phyloP scores from a whole-genome alignment of 2,888 invertebrate species.

The Torymus aiolomorphi region DNA sequence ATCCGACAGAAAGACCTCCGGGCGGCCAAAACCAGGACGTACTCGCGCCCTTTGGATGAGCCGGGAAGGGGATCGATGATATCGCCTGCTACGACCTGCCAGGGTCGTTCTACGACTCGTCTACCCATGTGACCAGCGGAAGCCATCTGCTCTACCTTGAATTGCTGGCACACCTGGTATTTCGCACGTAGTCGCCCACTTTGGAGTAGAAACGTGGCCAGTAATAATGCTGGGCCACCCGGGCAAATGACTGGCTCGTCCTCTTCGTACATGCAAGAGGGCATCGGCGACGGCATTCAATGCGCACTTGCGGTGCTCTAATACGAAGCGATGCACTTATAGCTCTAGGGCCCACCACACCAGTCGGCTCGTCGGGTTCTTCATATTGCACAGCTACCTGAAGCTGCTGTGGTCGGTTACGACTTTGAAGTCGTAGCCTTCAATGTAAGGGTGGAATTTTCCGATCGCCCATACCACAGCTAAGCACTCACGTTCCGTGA shows the following conservation, averaged over 20 bases:
- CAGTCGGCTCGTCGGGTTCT: constrained; percentile 27
- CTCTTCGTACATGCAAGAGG: background rate
- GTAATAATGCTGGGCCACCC: background rate
- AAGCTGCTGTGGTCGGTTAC: constrained; percentile 49
- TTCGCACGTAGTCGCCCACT: no score
- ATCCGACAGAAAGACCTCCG: no score
- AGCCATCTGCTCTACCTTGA: background rate
- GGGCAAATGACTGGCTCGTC: background rate
- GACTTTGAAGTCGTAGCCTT: constrained; percentile 44
- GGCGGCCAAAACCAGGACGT: no score
- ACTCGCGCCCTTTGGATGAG: no score
- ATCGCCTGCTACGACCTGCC: no score
- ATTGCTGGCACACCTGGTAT: background rate
- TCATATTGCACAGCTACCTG: constrained; percentile 40
- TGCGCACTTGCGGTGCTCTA: background rate
- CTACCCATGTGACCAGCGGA: background rate
- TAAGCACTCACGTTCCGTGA: no score
- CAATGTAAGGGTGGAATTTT: constrained; percentile 48
- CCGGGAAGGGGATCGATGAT: no score
- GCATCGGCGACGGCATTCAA: background rate
- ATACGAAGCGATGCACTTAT: background rate
- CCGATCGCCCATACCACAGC: no score
- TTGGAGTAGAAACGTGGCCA: no score
- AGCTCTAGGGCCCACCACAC: constrained; percentile 34
- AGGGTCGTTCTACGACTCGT: no score